Conservation (phyloP, 2,888 invertebrate species). For the Brenthis ino region DNA sequence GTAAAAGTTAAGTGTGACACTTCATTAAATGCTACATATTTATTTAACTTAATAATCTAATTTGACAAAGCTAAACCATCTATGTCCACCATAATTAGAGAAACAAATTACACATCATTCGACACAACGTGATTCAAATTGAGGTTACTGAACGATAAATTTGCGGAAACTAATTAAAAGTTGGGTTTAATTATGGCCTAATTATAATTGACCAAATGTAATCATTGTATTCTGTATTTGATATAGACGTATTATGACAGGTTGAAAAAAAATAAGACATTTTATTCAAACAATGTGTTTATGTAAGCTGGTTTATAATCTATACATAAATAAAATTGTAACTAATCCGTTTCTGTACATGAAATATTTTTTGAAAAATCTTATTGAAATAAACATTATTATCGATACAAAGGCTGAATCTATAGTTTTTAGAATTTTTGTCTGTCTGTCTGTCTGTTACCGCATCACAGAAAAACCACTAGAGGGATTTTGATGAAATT, state of each 20-base stretch:
- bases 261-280: background rate
- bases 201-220: constrained; percentile 1
- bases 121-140: constrained; percentile 15
- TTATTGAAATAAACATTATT: too few species aligned
- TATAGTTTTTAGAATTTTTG: too few species aligned
- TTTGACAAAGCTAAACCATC: background rate
- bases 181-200: constrained; percentile 2
- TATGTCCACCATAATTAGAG: constrained; percentile 1
- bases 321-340: background rate
- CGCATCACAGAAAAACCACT: too few species aligned
- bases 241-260: too few species aligned
- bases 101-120: constrained; percentile 12
- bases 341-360: too few species aligned
- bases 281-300: too few species aligned
- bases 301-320: background rate
- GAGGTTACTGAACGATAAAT: constrained; percentile 11
- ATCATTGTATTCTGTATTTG: background rate
- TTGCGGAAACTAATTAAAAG: constrained; percentile 11
- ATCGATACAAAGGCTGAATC: background rate
- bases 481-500: too few species aligned
- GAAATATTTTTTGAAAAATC: too few species aligned
- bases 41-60: background rate
- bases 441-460: too few species aligned
- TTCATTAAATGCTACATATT: too few species aligned
- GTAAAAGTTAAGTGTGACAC: too few species aligned